Evolutionary conservation across 2,113 vertebrate genomes (phyloP), one percentile per base, ranked within the genome.

Genomic region (Myxocyprinus asiaticus): DNA sequence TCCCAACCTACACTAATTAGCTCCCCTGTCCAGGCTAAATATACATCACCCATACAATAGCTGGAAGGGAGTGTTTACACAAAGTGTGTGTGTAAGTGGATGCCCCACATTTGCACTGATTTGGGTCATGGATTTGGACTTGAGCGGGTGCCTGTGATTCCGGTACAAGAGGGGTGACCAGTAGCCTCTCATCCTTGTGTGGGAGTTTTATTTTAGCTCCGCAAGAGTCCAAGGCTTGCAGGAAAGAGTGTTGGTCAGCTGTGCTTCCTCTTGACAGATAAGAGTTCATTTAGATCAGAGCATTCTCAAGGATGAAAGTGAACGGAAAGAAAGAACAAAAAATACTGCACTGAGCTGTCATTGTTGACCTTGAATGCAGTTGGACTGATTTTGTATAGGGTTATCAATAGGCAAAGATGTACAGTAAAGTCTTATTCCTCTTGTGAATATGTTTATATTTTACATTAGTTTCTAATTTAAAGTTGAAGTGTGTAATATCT

Each of bases 11-110:
- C 64, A 10, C 56, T 67, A 66, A 71, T 9, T 70, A 66, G 55
- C 62, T 44, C 67, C n/a, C 81, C 71, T 14, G 0, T 79, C 4
- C 58, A 51, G 47, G 80, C 86, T 89, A 85, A 88, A 91, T 90
- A 86, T 89, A 86, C 80, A 87, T 87, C 71, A 88, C 80, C 22
- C 76, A 59, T 82, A 90, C 88, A 89, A 89, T 90, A 88, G 81
- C 82, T 44, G 82, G 65, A 66, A 71, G 78, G 55, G 82, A 71
- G 42, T 68, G 82, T 82, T 68, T 82, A 22, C 77, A 76, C 81
- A 85, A 75, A 87, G 62, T 70, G 65, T 43, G 67, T 42, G 70
- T 22, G 67, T 53, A 66, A 55, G 72, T 79, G 85, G 86, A 58
- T 68, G 76, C 47, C 82, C 86, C 86, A 89, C 88, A 88, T 90